These are phyloP conservation scores for Ciconia stormi DNA, from an alignment of 2,113 vertebrate species.

Conservation along the genomic window DNA sequence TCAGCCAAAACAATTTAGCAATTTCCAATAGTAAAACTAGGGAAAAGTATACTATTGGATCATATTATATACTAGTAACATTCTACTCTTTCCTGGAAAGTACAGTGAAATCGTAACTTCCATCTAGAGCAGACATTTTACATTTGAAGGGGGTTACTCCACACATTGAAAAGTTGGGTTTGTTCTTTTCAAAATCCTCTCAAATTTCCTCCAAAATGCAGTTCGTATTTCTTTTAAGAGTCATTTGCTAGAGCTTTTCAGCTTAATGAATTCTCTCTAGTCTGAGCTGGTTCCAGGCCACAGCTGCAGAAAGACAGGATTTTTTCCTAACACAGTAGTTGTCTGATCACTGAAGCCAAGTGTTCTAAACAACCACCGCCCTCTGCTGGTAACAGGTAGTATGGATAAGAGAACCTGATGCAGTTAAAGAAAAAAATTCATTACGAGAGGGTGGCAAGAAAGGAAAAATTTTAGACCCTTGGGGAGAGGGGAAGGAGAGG, in stretches of 20 bases:
- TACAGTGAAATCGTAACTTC: background rate
- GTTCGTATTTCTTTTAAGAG: background rate
- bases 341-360: background rate
- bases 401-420: background rate
- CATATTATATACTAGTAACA: background rate
- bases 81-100: background rate
- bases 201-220: background rate
- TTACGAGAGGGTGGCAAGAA: background rate
- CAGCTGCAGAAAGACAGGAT: background rate
- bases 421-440: background rate
- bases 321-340: background rate
- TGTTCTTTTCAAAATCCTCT: background rate
- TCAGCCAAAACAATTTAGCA: background rate
- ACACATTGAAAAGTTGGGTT: background rate
- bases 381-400: background rate
- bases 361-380: background rate
- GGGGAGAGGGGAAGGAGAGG: background rate
- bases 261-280: background rate
- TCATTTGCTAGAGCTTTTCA: background rate
- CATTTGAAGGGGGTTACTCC: background rate
- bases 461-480: background rate
- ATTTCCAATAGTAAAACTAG: background rate
- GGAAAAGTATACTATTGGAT: background rate
- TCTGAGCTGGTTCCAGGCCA: background rate
- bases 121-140: background rate